Conservation (phyloP, 1,140 invertebrate genomes). For the Stegodyphus dumicola region DNA sequence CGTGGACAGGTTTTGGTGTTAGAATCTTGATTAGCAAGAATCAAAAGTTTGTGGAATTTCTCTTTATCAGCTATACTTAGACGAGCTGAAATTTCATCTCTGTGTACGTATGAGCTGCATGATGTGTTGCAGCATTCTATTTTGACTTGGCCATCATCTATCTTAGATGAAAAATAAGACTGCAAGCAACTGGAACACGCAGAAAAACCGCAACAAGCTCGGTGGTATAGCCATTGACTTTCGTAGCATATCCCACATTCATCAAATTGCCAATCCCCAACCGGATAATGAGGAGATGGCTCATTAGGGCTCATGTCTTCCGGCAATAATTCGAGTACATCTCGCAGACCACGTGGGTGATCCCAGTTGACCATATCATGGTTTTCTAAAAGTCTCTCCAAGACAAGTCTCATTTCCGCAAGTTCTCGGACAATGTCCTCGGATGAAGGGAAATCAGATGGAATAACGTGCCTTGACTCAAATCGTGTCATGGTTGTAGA, state of each 20-base stretch:
- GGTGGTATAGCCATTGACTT: conserved; percentile 55
- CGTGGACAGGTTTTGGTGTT: conserved; percentile 69
- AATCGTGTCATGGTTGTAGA: neutral
- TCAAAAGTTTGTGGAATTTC: conserved; percentile 67
- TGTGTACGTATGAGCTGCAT: conserved; percentile 66
- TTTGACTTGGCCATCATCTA: conserved; percentile 65
- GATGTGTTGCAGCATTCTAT: conserved; percentile 67
- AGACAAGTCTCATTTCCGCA: conserved; percentile 33
- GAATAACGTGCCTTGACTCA: neutral
- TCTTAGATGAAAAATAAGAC: conserved; percentile 65
- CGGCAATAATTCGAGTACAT: conserved; percentile 31
- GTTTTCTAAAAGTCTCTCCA: conserved; percentile 42
- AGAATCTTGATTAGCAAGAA: conserved; percentile 68
- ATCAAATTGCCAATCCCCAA: conserved; percentile 46
- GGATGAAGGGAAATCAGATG: neutral
- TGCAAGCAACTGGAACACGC: conserved; percentile 67
- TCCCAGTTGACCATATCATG: conserved; percentile 12
- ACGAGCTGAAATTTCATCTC: conserved; percentile 67
- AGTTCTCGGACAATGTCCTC: conserved; percentile 30
- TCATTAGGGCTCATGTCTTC: neutral
- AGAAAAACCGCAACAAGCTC: conserved; percentile 67
- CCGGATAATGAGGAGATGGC: conserved; percentile 57
- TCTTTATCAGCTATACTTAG: conserved; percentile 65
- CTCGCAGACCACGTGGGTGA: neutral
- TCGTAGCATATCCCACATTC: conserved; percentile 64